Base-by-base conservation (phyloP, 2,797 vertebrate genomes). In the Gymnothorax javanicus region DNA sequence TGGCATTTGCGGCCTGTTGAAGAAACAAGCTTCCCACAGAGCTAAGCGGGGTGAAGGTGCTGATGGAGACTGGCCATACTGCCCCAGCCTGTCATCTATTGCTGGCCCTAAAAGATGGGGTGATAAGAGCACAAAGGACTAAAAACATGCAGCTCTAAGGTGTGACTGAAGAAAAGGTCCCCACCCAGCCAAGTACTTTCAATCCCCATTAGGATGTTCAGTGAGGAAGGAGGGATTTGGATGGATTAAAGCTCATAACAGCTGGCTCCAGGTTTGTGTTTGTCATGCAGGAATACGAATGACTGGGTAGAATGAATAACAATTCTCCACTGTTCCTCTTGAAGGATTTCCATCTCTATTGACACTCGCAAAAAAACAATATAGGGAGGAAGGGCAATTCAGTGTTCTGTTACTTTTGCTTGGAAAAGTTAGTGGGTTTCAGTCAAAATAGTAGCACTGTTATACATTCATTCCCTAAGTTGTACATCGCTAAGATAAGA, bases 191-290 rank as follows among this genome's bases (percentile, higher is more conserved):
- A 92, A 96, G 93, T 93, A 94, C 90, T 95, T 95, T 94, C 94
- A 93, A 93, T 95, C 94, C 92, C 93, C 93, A 93, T 95, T 96
- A 95, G 95, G 95, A 95, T 95, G 96, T 95, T 93, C 93, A 93
- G 94, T 93, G 87, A 75, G 94, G 94, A 95, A 89, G 88, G 92
- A 92, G 93, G 94, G 94, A 94, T 93, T 95, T 96, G 94, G 91
- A 91, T 93, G 92, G 93, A 94, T 96, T 96, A 97, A 93, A 92
- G 89, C 93, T 93, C 95, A 94, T 96, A 95, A 94, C 94, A 93
- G 94, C 93, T 93, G 94, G 94, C 94, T 95, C 93, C 93, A 94
- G 92, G 94, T 95, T 93, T 92, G 92, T 96, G 93, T 95, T 96
- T 96, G 95, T 95, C 95, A 96, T 96, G 95, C 94, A 94, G 91